Evolutionary conservation across 2,888 invertebrate species (phyloP), one percentile per base, ranked within the genome.

Genomic region (Torymus texanus): DNA sequence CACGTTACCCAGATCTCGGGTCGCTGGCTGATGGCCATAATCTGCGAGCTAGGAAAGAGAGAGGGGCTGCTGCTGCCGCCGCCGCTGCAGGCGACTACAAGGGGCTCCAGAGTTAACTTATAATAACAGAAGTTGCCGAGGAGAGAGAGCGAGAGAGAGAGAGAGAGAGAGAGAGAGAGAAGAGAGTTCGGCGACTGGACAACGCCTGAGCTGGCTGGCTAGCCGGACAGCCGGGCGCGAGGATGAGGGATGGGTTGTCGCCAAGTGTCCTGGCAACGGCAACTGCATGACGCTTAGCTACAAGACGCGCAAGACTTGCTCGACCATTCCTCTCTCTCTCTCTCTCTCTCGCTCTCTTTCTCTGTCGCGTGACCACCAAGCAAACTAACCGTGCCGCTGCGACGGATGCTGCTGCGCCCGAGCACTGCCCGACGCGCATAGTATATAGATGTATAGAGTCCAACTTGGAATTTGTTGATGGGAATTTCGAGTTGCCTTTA

Each of bases 1-100:
- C 84, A 85, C 85, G 86, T 86, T 85, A 85, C 84, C 84, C 84
- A 85, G 88, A 86, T 88, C 87, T 85, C 84, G 84, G 87, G 83
- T 86, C 86, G 86, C 87, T 90, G 89, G 90, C 89, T 86, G 88
- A 87, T 88, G 87, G 89, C 89, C 89, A 90, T 90, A 90, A 90
- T 90, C 89, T 88, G 86, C 68, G 75, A 84, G 85, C 84, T 83
- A 81, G 72, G 78, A 75, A 75, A 82, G 51, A 68, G 70, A 58
- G 16, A n/a, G 61, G 10, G 73, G 0, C 13, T 29, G 65, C 24
- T 18, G 24, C 59, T 56, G 73, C 24, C 18, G 24, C 59, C 58
- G 73, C 55, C 29, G 51, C 41, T 41, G 41, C 41, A 29, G 16
- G 8, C 67, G 73, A 61, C 67, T 77, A 77, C 79, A 70, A 75